phyloP scores from a whole-genome alignment of 2,113 vertebrate species.

The Heptranchias perlo region DNA sequence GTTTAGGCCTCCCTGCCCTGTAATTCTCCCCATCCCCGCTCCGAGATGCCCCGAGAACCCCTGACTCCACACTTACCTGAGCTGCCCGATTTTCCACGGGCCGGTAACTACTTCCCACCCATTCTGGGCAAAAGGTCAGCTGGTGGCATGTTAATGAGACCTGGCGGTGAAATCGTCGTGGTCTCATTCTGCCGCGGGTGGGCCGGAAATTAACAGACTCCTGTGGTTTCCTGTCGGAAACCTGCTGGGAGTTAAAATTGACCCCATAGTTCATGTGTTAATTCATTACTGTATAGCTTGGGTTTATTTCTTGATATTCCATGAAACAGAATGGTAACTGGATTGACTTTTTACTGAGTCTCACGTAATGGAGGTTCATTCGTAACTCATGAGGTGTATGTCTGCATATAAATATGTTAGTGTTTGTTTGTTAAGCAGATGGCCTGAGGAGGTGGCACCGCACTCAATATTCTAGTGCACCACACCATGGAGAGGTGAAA shows the following conservation, averaged over 20 bases:
- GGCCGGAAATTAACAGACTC: too few species aligned
- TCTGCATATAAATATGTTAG: not conserved
- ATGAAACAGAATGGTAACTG: not conserved
- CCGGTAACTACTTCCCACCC: not conserved
- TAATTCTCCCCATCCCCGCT: not conserved
- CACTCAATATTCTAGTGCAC: not conserved
- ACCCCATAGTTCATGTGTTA: not conserved
- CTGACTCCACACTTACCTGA: not conserved
- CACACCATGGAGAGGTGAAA: not conserved
- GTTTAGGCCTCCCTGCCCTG: not conserved
- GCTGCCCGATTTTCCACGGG: not conserved
- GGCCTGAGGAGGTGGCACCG: constrained; percentile 7
- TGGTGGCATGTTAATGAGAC: too few species aligned
- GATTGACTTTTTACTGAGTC: not conserved
- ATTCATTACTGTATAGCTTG: not conserved
- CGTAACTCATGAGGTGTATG: not conserved
- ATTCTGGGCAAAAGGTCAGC: not conserved
- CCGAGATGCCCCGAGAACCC: not conserved
- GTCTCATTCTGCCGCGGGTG: too few species aligned
- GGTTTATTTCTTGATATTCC: not conserved
- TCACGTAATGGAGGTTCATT: not conserved
- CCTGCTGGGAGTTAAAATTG: not conserved
- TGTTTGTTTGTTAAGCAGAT: not conserved
- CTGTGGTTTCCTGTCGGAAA: not conserved
- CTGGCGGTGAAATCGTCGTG: too few species aligned